Conservation (phyloP, 1,140 invertebrate genomes). For the Calliphora vicina region DNA sequence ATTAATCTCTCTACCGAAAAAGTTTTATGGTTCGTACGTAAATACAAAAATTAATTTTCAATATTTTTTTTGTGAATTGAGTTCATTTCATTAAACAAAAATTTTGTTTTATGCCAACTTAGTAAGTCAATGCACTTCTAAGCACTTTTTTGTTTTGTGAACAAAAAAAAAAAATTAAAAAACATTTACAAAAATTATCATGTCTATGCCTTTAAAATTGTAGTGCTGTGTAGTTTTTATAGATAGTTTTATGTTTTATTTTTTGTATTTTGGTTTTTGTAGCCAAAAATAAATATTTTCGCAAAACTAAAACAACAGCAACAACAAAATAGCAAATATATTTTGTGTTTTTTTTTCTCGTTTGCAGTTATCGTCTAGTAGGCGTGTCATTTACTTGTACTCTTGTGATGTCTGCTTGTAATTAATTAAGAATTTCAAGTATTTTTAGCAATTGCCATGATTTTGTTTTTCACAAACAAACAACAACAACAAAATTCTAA, state of each 20-base stretch:
- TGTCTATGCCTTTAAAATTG: neutral
- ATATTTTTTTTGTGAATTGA: neutral
- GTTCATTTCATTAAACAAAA: neutral
- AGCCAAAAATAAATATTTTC: slow-evolving; percentile 5
- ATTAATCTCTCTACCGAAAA: neutral
- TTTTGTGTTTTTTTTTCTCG: neutral
- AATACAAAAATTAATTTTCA: neutral
- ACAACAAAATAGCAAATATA: no score
- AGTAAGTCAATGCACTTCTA: slow-evolving; percentile 29
- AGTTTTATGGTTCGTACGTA: no score
- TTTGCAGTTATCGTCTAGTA: slow-evolving; percentile 13
- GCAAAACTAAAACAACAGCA: neutral
- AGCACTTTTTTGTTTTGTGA: slow-evolving; percentile 2
- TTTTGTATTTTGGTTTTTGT: neutral
- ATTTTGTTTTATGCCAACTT: neutral
- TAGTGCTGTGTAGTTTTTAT: neutral
- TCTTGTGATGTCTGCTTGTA: slow-evolving; percentile 24
- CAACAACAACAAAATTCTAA: neutral
- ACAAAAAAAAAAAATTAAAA: no score
- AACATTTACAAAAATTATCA: slow-evolving; percentile 1
- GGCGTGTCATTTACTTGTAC: slow-evolving; percentile 28
- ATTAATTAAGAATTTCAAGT: slow-evolving; percentile 35
- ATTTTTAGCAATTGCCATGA: slow-evolving; percentile 30
- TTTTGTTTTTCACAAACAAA: neutral
- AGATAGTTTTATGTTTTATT: neutral